These are phyloP conservation scores for Momotus momota DNA, from an alignment of 2,797 vertebrate species.

Conservation along the genomic window DNA sequence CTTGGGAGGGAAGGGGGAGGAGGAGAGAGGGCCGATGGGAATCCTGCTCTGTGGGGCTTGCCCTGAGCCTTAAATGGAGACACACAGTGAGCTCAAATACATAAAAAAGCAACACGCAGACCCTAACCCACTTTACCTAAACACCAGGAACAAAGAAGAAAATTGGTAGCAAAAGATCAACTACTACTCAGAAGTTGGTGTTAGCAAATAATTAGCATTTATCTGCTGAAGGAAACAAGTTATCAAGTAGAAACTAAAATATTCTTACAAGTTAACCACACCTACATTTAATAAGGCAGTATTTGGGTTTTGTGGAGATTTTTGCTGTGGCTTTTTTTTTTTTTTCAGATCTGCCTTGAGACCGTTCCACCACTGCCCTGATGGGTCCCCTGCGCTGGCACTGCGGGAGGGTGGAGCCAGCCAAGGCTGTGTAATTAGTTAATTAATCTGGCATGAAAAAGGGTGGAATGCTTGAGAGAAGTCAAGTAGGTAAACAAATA, in stretches of 20 bases:
- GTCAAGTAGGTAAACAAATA: neutral
- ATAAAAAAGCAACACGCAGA: neutral
- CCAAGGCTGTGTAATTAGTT: fast-evolving
- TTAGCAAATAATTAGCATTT: neutral
- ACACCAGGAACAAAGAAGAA: neutral
- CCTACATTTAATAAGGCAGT: neutral
- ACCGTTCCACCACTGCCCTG: no score
- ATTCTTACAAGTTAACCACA: neutral
- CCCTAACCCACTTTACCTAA: neutral
- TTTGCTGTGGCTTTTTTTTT: neutral
- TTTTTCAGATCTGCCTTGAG: neutral
- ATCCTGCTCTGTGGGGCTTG: no score
- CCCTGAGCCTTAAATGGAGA: no score
- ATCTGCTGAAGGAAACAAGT: neutral
- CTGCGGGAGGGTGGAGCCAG: neutral
- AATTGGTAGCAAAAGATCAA: neutral
- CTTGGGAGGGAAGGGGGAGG: no score
- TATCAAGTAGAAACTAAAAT: neutral
- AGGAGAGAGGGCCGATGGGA: no score
- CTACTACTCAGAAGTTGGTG: neutral
- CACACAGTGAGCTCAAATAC: neutral
- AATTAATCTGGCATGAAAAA: neutral
- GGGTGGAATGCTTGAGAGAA: neutral
- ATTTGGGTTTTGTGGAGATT: no score
- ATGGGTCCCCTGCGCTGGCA: no score